phyloP scores from a whole-genome alignment of 2,113 vertebrate species.

The Bostrychus sinensis region DNA sequence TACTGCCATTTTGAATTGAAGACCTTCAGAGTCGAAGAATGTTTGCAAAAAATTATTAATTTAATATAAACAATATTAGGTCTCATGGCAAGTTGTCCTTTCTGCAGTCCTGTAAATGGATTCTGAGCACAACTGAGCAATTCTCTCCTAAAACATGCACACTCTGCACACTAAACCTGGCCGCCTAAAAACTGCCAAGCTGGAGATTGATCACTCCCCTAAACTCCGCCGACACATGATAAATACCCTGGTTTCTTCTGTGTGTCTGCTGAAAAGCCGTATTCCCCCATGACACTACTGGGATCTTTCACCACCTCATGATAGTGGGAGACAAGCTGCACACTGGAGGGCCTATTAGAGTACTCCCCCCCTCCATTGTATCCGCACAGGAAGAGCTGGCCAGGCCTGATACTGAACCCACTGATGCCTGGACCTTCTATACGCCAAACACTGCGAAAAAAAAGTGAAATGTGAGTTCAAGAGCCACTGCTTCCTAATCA shows the following conservation, averaged over 20 bases:
- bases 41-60: too few relatives aligned
- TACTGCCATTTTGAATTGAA: too few relatives aligned
- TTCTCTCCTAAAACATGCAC: conserved; percentile 13
- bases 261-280: conserved; percentile 14
- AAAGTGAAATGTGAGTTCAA: conserved; percentile 60
- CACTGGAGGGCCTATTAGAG: conserved; percentile 67
- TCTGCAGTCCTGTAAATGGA: conserved; percentile 58
- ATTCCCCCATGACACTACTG: conserved; percentile 26
- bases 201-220: conserved; percentile 37
- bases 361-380: conserved; percentile 78
- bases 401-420: conserved; percentile 77
- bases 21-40: too few relatives aligned
- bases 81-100: conserved; percentile 55
- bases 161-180: conserved; percentile 30
- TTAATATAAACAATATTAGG: too few relatives aligned
- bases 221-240: conserved; percentile 29
- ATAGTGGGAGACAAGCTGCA: conserved; percentile 45
- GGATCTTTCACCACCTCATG: conserved; percentile 37
- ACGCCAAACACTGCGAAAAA: conserved; percentile 57
- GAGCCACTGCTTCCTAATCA: conserved; percentile 75
- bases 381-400: conserved; percentile 81
- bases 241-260: conserved; percentile 35
- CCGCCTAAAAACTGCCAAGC: conserved; percentile 27
- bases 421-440: conserved; percentile 52
- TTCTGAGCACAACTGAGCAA: conserved; percentile 30